Percentiles rank a stretch among this genome's conserved stretches.
phyloP scores from a whole-genome alignment of 2,113 vertebrate species.

The Tragelaphus imberbis region DNA sequence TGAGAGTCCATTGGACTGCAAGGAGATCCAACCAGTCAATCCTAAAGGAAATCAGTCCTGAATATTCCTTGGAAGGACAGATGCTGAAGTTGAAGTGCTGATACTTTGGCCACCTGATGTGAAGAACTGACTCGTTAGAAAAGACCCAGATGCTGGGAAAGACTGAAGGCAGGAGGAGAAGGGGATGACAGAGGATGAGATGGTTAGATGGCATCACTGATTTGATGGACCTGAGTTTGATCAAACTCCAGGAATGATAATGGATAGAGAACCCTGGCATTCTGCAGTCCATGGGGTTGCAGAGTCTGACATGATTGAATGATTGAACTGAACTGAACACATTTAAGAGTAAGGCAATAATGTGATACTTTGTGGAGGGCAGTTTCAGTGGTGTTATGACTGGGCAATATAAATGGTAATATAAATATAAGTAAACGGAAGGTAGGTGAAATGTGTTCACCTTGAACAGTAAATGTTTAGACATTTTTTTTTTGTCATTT shows the following conservation, averaged over 20 bases:
- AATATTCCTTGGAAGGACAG: not conserved
- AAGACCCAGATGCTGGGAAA: not conserved
- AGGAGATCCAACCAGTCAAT: not conserved
- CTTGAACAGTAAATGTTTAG: not conserved
- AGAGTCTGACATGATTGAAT: not conserved
- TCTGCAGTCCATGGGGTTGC: not conserved
- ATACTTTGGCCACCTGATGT: not conserved
- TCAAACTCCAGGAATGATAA: not conserved
- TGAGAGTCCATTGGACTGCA: not conserved
- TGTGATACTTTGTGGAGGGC: not conserved
- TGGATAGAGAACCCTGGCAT: not conserved
- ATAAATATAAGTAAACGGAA: not conserved
- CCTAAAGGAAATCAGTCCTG: not conserved
- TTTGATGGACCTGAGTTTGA: not conserved
- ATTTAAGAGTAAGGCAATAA: not conserved
- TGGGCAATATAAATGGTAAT: not conserved
- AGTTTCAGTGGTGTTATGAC: not conserved
- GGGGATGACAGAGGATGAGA: not conserved
- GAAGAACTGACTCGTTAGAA: not conserved
- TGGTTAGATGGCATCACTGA: not conserved
- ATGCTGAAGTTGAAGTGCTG: not conserved
- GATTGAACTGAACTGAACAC: not conserved
- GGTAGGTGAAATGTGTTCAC: not conserved
- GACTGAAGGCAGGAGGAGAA: not conserved
- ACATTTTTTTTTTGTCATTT: constrained; percentile 79